Evolutionary conservation across 2,888 invertebrate species (phyloP).

Genomic region (Junonia oenone): DNA sequence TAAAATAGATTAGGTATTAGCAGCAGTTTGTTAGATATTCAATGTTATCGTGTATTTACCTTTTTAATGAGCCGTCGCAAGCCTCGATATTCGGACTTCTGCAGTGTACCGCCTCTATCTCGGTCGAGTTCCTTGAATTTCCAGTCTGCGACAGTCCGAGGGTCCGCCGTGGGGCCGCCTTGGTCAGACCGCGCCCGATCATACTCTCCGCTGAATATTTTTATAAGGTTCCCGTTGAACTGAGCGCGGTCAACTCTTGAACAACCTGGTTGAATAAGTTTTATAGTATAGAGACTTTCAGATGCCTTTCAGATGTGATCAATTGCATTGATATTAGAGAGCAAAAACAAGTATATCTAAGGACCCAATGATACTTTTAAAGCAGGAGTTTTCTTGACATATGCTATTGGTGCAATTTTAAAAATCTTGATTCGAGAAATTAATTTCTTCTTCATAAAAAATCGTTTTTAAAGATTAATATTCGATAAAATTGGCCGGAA

Average conservation of each 20-base stretch:
- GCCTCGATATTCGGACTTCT: conserved; percentile 90
- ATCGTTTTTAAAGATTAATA: background rate
- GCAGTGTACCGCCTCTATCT: conserved; percentile 87
- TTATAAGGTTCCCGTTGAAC: conserved; percentile 91
- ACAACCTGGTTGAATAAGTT: conserved; percentile 74
- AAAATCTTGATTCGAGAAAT: no score
- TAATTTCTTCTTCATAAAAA: background rate
- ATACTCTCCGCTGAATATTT: conserved; percentile 91
- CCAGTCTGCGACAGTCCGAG: conserved; percentile 88
- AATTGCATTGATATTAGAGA: no score
- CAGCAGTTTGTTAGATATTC: no score
- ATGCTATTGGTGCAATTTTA: no score
- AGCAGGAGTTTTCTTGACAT: no score
- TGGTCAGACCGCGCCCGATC: conserved; percentile 59
- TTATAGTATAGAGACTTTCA: no score
- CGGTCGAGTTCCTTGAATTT: conserved; percentile 92
- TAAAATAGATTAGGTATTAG: no score
- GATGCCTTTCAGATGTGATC: no score
- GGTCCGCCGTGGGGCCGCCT: conserved; percentile 48
- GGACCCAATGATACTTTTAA: no score
- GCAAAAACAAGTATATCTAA: no score
- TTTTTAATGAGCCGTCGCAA: conserved; percentile 90
- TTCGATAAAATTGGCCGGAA: background rate
- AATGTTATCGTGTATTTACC: conserved; percentile 43
- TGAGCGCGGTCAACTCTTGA: conserved; percentile 85